Conservation (phyloP, 2,113 vertebrate species). For the western clawed frog (Xenopus tropicalis) region DNA sequence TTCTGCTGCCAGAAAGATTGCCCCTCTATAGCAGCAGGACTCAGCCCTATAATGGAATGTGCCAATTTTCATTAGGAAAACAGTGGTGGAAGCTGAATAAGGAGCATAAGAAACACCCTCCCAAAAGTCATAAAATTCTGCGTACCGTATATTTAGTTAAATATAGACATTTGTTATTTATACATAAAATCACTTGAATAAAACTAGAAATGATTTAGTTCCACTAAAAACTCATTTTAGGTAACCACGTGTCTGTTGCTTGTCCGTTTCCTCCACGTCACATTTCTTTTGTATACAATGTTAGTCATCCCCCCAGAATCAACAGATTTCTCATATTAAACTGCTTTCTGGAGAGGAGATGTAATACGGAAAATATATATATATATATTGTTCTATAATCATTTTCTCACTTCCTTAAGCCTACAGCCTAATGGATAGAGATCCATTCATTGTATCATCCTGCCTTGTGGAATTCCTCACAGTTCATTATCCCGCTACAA, state of each 20-base stretch:
- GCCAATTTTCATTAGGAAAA: constrained; percentile 20
- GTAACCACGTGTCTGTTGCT: constrained; percentile 31
- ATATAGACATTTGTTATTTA: constrained; percentile 86
- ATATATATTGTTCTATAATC: constrained; percentile 17
- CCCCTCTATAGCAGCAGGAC: constrained; percentile 18
- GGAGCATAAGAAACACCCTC: constrained; percentile 31
- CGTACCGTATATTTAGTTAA: constrained; percentile 71
- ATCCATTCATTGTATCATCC: constrained; percentile 11
- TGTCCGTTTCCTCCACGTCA: constrained; percentile 53
- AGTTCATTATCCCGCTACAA: constrained; percentile 1
- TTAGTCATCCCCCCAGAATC: constrained; percentile 25
- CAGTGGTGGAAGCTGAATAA: constrained; percentile 29
- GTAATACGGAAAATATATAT: constrained; percentile 20
- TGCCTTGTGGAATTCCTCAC: not conserved
- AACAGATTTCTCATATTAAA: not conserved
- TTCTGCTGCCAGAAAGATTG: constrained; percentile 21
- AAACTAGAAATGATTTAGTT: constrained; percentile 80
- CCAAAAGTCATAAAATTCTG: constrained; percentile 40
- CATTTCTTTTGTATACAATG: not conserved
- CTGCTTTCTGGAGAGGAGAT: not conserved
- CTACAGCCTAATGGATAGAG: constrained; percentile 5
- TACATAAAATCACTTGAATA: constrained; percentile 77
- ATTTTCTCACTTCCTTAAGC: not conserved
- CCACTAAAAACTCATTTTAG: constrained; percentile 68
- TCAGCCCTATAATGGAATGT: constrained; percentile 38